These are phyloP conservation scores for Anadara kagoshimensis DNA, from an alignment of 1,140 invertebrate genomes.

Conservation along the genomic window DNA sequence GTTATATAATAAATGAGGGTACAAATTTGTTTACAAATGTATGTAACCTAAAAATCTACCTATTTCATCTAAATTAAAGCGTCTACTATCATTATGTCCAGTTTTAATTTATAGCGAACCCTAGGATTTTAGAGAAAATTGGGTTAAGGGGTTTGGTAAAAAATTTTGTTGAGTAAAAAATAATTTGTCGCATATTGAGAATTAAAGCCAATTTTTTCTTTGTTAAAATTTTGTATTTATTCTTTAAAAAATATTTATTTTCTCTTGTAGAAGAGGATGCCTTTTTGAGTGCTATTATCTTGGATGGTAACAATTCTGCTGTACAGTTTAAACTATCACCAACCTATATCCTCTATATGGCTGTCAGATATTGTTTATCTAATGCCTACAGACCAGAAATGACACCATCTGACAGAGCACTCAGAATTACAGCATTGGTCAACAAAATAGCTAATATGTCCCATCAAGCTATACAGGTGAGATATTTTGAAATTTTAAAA, in stretches of 20 bases:
- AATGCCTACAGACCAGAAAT: conserved; percentile 94
- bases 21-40: too few relatives aligned
- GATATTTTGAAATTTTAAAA: conserved; percentile 1
- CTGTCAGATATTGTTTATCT: conserved; percentile 91
- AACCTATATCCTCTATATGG: conserved; percentile 95
- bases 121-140: too few relatives aligned
- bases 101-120: too few relatives aligned
- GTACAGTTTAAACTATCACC: conserved; percentile 85
- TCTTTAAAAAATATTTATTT: background rate
- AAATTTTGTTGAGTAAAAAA: too few relatives aligned
- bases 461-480: conserved; percentile 84
- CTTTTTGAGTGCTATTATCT: conserved; percentile 90
- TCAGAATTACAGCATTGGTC: conserved; percentile 89
- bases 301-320: conserved; percentile 82
- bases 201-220: too few relatives aligned
- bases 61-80: too few relatives aligned
- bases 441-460: conserved; percentile 92
- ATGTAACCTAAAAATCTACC: too few relatives aligned
- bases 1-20: background rate
- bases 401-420: conserved; percentile 91
- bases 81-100: too few relatives aligned
- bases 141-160: too few relatives aligned
- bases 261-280: conserved; percentile 83
- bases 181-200: too few relatives aligned
- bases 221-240: too few relatives aligned